These are phyloP conservation scores for Pseudopipra pipra DNA, from an alignment of 2,113 vertebrate species.

Conservation along the genomic window DNA sequence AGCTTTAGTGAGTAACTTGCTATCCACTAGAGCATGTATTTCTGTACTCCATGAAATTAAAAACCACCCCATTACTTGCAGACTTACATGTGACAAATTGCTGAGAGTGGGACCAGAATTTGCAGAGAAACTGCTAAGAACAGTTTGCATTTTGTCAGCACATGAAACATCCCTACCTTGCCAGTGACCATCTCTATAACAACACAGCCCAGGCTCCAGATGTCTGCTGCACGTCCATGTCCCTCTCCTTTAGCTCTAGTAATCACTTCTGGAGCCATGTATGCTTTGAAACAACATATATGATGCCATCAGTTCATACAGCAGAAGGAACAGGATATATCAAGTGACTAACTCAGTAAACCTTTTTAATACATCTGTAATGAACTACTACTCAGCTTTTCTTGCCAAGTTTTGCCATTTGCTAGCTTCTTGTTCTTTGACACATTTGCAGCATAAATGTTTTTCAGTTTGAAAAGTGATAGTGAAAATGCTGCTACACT, in stretches of 20 bases:
- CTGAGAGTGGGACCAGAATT: background rate
- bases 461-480: background rate
- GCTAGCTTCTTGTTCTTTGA: background rate
- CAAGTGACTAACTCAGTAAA: background rate
- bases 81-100: background rate
- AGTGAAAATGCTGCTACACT: background rate
- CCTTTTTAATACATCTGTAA: background rate
- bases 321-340: background rate
- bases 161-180: constrained; percentile 79
- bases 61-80: background rate
- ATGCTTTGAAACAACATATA: constrained; percentile 78
- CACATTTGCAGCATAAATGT: background rate
- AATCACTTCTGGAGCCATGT: constrained; percentile 99
- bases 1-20: background rate
- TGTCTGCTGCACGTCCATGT: constrained; percentile 94
- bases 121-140: background rate
- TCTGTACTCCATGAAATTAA: background rate
- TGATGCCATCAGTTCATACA: background rate
- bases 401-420: background rate
- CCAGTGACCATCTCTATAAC: constrained; percentile 99
- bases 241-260: constrained; percentile 98
- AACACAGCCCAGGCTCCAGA: constrained; percentile 98
- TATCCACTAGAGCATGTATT: background rate
- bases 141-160: background rate
- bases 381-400: background rate